These are phyloP conservation scores for Trisateles emortualis DNA, from an alignment of 2,888 invertebrate genomes.

Conservation along the genomic window DNA sequence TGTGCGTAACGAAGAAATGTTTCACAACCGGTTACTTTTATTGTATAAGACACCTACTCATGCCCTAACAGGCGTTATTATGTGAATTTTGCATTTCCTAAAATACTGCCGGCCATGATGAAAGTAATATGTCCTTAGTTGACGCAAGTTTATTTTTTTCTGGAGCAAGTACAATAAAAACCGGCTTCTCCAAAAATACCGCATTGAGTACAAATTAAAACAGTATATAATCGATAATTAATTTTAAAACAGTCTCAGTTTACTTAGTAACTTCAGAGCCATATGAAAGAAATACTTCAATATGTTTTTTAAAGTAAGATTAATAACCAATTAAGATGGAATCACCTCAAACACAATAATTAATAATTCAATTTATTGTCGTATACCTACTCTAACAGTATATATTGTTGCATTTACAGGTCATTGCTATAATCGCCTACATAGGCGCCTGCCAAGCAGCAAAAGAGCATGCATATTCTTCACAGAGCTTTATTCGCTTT, in stretches of 20 bases:
- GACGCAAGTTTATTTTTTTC: slow-evolving; percentile 32
- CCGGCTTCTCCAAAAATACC: slow-evolving; percentile 26
- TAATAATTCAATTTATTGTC: neutral
- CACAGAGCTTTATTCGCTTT: slow-evolving; percentile 52
- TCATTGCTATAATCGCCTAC: slow-evolving; percentile 46
- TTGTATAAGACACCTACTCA: slow-evolving; percentile 2
- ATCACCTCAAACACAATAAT: too few species aligned
- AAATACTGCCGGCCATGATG: slow-evolving; percentile 38
- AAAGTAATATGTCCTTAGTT: slow-evolving; percentile 56
- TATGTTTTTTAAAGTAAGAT: slow-evolving; percentile 11
- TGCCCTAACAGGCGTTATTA: slow-evolving; percentile 11
- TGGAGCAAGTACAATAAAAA: slow-evolving; percentile 39
- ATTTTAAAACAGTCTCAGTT: slow-evolving; percentile 47
- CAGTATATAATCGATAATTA: slow-evolving; percentile 51
- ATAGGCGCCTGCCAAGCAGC: slow-evolving; percentile 51
- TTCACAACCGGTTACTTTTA: slow-evolving; percentile 30
- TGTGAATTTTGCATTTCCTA: slow-evolving; percentile 29
- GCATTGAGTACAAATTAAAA: slow-evolving; percentile 31
- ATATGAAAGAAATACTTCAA: slow-evolving; percentile 14
- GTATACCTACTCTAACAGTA: neutral
- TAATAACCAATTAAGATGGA: too few species aligned
- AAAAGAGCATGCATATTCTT: slow-evolving; percentile 54
- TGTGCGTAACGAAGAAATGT: slow-evolving; percentile 42
- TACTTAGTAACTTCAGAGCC: slow-evolving; percentile 27
- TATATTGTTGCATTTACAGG: slow-evolving; percentile 34